These are phyloP conservation scores for Thamnaconus septentrionalis DNA, from an alignment of 2,113 vertebrate species.

Conservation along the genomic window DNA sequence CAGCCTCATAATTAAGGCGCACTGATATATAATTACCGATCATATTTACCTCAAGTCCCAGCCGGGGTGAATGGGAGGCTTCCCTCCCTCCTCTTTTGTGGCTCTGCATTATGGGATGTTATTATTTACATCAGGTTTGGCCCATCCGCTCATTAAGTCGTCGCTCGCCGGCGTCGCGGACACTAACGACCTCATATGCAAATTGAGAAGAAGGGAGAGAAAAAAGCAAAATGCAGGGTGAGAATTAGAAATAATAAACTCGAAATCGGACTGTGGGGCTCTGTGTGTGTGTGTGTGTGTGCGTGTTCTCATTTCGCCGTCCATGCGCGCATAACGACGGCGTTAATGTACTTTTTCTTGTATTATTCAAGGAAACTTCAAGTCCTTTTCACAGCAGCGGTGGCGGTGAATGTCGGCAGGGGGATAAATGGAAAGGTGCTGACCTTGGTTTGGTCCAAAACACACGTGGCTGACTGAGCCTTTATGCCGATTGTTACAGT, in stretches of 20 bases:
- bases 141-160: conserved; percentile 69
- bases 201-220: conserved; percentile 19
- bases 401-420: conserved; percentile 17
- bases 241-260: too few relatives aligned
- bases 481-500: conserved; percentile 51
- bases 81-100: conserved; percentile 60
- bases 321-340: conserved; percentile 2
- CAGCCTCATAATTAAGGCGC: conserved; percentile 66
- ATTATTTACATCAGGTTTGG: conserved; percentile 71
- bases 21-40: conserved; percentile 71
- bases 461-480: conserved; percentile 28
- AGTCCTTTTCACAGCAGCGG: conserved; percentile 43
- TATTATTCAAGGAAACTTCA: conserved; percentile 51
- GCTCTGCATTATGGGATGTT: conserved; percentile 68
- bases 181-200: conserved; percentile 67
- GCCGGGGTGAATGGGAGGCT: conserved; percentile 55
- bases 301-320: conserved; percentile 13
- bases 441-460: conserved; percentile 63
- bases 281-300: conserved; percentile 4
- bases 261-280: too few relatives aligned
- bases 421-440: conserved; percentile 30
- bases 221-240: neutral
- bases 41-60: conserved; percentile 72
- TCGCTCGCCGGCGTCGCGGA: conserved; percentile 46
- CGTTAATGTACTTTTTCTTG: conserved; percentile 5